Evolutionary conservation across 1,140 invertebrate genomes (phyloP), one percentile per base, ranked within the genome.

Genomic region (Calliopsis andreniformis): DNA sequence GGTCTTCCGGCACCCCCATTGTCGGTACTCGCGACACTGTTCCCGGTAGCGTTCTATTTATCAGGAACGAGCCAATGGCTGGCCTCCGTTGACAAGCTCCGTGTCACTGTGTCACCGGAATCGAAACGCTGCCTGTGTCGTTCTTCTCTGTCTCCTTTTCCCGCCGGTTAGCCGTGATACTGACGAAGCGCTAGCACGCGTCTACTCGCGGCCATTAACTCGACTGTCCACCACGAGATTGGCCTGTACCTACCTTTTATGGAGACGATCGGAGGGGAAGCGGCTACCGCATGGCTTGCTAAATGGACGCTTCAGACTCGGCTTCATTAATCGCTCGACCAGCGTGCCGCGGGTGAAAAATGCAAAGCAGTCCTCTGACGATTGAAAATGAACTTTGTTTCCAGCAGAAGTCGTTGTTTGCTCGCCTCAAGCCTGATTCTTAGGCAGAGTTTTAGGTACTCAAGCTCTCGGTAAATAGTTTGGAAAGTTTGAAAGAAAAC

Each of bases 51-150:
- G 87, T 89, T 87, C 87, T 85, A 90, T 90, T 90, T 90, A 90
- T 90, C 89, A 89, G 85, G 73, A 81, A 85, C 79, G 71, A 80
- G 82, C 87, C 85, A 86, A 87, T 87, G 82, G 84, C 80, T 84
- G 86, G 80, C 82, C 86, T 87, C 81, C 76, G 80, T 79, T 83
- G 84, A 89, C 87, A 86, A 85, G 82, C 84, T 87, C 79, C 83
- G 88, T 90, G 89, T 91, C 88, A 91, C 89, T 89, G 86, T 91
- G 89, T 90, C 89, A 90, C 79, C 85, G 84, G 82, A 87, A 88
- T 89, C 84, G 86, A 86, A 89, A 88, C 70, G 84, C 32, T 56
- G 55, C 53, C 51, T 39, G n/a, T 47, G 42, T 42, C 16, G 16
- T 28, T 25, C 8, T 28, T 68, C 39, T 63, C 32, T 32, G 53